These are phyloP conservation scores for Onychomys arenicola DNA, from an alignment of 2,797 vertebrate species.

Conservation along the genomic window DNA sequence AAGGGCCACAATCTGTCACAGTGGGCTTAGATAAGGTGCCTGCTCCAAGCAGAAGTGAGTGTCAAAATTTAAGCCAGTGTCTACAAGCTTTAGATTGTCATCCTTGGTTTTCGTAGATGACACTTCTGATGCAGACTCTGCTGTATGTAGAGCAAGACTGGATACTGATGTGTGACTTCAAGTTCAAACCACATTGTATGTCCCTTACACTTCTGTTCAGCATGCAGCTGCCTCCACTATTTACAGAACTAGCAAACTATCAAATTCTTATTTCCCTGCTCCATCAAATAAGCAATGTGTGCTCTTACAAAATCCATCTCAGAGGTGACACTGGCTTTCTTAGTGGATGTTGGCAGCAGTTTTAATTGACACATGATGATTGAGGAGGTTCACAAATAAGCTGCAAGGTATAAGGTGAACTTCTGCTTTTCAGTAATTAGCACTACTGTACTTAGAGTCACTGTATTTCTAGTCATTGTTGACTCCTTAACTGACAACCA, in stretches of 20 bases:
- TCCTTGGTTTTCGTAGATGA: slow-evolving; percentile 3
- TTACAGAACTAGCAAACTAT: not conserved
- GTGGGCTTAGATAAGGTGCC: not conserved
- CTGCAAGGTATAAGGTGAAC: not conserved
- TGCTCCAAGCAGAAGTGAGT: not conserved
- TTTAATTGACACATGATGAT: not conserved
- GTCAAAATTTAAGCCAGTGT: not conserved
- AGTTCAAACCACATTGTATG: not conserved
- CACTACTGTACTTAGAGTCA: not conserved
- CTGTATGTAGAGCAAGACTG: not conserved
- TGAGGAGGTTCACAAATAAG: not conserved
- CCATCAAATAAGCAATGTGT: not conserved
- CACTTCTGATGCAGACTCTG: not conserved
- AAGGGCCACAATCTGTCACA: not conserved
- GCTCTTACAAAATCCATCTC: not conserved
- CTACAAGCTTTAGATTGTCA: not conserved
- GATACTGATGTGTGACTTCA: not conserved
- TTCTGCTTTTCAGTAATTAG: not conserved
- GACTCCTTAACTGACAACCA: not conserved
- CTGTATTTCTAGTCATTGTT: not conserved
- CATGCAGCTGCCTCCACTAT: not conserved
- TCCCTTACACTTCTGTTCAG: not conserved
- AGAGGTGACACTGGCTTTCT: not conserved
- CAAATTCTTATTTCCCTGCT: not conserved
- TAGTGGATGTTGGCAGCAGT: not conserved